Conservation (phyloP, 2,797 vertebrate species). For the Crocidura indochinensis region DNA sequence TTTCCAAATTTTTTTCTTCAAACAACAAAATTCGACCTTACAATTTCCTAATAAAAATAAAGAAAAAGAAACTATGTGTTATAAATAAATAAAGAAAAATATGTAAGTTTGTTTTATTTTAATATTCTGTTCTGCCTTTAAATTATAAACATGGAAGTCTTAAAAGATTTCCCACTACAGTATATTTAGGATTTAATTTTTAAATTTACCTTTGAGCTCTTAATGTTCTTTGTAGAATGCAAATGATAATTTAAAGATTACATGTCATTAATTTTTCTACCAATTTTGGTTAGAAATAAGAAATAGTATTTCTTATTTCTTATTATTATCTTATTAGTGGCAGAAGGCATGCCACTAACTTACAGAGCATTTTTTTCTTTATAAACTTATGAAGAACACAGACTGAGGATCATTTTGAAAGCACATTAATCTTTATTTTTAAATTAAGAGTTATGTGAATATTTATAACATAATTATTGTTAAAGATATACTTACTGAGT, state of each 20-base stretch:
- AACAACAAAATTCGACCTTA: neutral
- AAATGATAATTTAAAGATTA: conserved; percentile 1
- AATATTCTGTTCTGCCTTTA: neutral
- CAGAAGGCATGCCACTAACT: neutral
- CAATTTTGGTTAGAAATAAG: neutral
- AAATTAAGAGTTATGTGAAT: neutral
- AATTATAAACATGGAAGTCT: neutral
- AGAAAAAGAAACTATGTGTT: neutral
- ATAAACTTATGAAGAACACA: neutral
- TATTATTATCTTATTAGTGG: too few relatives aligned
- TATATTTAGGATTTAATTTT: neutral
- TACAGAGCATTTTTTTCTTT: neutral
- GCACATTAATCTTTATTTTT: neutral
- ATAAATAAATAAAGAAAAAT: neutral
- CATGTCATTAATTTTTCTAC: neutral
- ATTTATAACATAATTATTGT: neutral
- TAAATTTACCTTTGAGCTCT: neutral
- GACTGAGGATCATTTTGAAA: conserved; percentile 58
- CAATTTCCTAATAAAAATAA: conserved; percentile 31
- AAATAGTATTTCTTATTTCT: too few relatives aligned
- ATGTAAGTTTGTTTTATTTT: neutral
- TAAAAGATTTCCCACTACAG: neutral
- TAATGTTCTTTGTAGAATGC: neutral
- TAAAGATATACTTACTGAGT: neutral
- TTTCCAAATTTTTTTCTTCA: too few relatives aligned